Evolutionary conservation across 1,140 invertebrate genomes (phyloP).

Genomic region (Bombus haemorrhoidalis): DNA sequence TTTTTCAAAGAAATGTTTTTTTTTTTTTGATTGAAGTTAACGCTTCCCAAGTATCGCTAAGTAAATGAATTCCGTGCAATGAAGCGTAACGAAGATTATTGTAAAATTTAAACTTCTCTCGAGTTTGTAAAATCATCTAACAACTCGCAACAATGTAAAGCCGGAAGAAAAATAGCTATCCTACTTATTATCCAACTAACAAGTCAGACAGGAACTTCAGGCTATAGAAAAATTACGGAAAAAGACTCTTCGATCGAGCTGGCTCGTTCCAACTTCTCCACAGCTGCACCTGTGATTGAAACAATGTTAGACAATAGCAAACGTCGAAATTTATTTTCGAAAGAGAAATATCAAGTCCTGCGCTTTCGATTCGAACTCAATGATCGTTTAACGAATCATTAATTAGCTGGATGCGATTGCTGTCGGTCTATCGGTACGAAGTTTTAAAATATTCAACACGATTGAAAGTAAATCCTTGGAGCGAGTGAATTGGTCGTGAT

Average conservation of each 20-base stretch:
- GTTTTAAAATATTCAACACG: slow-evolving; percentile 27
- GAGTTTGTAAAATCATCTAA: not conserved
- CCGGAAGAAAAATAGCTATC: not conserved
- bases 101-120: not conserved
- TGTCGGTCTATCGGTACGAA: not conserved
- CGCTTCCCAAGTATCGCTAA: not conserved
- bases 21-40: not conserved
- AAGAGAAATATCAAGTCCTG: not conserved
- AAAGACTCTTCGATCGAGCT: not conserved
- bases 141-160: not conserved
- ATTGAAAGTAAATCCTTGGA: not conserved
- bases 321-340: not conserved
- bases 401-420: slow-evolving; percentile 1
- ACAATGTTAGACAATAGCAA: not conserved
- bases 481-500: not conserved
- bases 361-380: not conserved
- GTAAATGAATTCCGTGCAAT: not conserved
- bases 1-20: not conserved
- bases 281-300: not conserved
- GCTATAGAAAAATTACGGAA: not conserved
- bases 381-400: not conserved
- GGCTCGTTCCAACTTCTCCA: not conserved
- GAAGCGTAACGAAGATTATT: not conserved
- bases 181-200: not conserved
- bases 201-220: not conserved